Evolutionary conservation across 1,140 invertebrate species (phyloP).

Genomic region (Sminthurides bifidus): DNA sequence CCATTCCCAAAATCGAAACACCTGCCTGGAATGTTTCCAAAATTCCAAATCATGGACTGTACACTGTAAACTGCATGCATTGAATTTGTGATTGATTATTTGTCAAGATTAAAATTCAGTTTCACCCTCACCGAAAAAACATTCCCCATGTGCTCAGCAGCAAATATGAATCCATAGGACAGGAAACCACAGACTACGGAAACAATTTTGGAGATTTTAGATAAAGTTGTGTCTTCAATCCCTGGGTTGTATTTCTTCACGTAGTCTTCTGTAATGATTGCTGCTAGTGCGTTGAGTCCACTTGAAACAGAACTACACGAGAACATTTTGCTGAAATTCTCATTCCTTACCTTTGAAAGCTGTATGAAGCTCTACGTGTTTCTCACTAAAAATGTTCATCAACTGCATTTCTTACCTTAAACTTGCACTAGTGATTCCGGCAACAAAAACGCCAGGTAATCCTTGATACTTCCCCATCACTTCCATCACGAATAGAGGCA

Average conservation of each 20-base stretch:
- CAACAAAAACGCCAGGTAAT: conserved; percentile 44
- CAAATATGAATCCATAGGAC: conserved; percentile 19
- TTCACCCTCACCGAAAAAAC: conserved; percentile 15
- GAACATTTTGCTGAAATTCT: too few relatives aligned
- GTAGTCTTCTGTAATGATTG: conserved; percentile 16
- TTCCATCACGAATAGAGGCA: conserved; percentile 45
- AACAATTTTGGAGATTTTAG: conserved; percentile 10
- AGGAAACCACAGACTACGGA: conserved; percentile 4
- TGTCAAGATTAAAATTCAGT: neutral
- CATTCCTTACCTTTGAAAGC: too few relatives aligned
- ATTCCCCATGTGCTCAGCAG: conserved; percentile 23
- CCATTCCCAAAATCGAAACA: conserved; percentile 43
- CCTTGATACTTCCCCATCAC: conserved; percentile 39
- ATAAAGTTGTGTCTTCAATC: conserved; percentile 7
- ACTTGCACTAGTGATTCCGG: conserved; percentile 45
- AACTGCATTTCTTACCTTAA: conserved; percentile 35
- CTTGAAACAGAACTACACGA: conserved; percentile 17
- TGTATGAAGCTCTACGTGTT: too few relatives aligned
- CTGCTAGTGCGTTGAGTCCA: conserved; percentile 18
- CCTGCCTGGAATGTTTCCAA: too few relatives aligned
- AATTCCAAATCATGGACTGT: neutral
- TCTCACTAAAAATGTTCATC: neutral
- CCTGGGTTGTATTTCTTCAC: conserved; percentile 15
- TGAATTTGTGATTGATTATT: neutral
- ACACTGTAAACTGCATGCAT: neutral